A percentile compares a stretch with the other conserved stretches of the same genome.
Conservation (phyloP, 2,113 vertebrate genomes). For the Ailurus styani region DNA sequence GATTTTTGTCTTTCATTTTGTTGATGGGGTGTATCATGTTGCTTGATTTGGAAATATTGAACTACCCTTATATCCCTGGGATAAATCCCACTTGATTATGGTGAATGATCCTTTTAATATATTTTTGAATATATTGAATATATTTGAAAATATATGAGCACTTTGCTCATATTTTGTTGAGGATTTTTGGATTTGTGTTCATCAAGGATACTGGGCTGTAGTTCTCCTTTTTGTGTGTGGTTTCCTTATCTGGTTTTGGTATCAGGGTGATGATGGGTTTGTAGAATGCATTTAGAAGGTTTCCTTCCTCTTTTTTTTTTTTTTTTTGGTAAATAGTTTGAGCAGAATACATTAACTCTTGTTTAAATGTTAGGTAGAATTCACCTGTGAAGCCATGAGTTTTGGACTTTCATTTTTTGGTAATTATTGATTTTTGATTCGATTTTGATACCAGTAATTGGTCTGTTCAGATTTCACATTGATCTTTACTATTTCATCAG, state of each 20-base stretch:
- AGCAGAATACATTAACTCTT: neutral
- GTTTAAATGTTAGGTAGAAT: neutral
- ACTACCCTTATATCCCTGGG: neutral
- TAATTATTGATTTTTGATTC: neutral
- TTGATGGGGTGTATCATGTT: neutral
- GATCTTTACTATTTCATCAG: slow-evolving; percentile 14
- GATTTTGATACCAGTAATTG: neutral
- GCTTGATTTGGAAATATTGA: neutral
- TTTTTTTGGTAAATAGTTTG: neutral
- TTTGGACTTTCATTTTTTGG: neutral
- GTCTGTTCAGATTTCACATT: neutral
- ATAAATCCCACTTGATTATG: neutral
- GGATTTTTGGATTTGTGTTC: neutral
- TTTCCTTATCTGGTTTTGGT: neutral
- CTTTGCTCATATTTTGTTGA: neutral
- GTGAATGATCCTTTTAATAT: neutral
- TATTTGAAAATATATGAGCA: too few relatives aligned
- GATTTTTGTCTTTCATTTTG: neutral
- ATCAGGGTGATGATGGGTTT: neutral
- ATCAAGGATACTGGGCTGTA: neutral
- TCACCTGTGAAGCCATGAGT: neutral
- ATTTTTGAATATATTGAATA: neutral
- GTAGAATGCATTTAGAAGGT: neutral
- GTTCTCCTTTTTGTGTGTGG: neutral
- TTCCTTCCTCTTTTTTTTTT: neutral